These are phyloP conservation scores for Channa maculata DNA, from an alignment of 2,113 vertebrate genomes.

Conservation along the genomic window DNA sequence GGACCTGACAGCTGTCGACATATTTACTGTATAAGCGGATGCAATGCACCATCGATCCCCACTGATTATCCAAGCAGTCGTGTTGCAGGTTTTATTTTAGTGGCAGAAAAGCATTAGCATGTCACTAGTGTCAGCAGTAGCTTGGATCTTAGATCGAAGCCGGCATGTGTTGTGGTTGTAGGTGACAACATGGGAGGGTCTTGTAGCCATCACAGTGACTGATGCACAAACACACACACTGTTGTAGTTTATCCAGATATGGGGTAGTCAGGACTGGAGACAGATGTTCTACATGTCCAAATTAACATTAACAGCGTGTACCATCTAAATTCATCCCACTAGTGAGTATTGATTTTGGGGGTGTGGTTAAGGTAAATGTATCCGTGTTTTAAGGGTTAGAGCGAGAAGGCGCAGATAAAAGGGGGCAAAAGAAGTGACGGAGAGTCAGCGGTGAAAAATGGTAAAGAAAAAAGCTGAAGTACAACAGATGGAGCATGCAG, in stretches of 20 bases:
- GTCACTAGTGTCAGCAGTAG: constrained; percentile 15
- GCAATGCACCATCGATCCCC: constrained; percentile 53
- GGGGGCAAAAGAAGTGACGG: not conserved
- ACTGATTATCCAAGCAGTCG: constrained; percentile 85
- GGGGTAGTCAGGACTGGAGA: constrained; percentile 3
- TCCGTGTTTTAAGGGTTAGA: constrained; percentile 12
- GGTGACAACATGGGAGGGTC: constrained; percentile 34
- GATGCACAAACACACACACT: constrained; percentile 15
- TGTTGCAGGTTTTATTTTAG: constrained; percentile 86
- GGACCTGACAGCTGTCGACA: constrained; percentile 58
- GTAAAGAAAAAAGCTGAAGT: not conserved
- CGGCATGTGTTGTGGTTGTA: constrained; percentile 32
- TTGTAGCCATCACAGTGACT: constrained; percentile 5
- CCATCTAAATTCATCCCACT: constrained; percentile 16
- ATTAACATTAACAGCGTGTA: constrained; percentile 46
- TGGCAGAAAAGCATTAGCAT: constrained; percentile 84
- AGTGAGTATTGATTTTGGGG: constrained; percentile 45
- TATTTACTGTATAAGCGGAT: constrained; percentile 57
- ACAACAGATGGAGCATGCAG: constrained; percentile 14
- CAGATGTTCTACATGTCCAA: constrained; percentile 16
- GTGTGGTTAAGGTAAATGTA: constrained; percentile 15
- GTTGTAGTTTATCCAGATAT: constrained; percentile 10
- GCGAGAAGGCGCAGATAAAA: not conserved
- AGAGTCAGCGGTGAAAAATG: too few relatives aligned
- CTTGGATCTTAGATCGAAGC: constrained; percentile 21